Evolutionary conservation across 30 jellyfish, hydroid and myxozoan species (phyloP).

Genomic region (Rhopilema esculentum): DNA sequence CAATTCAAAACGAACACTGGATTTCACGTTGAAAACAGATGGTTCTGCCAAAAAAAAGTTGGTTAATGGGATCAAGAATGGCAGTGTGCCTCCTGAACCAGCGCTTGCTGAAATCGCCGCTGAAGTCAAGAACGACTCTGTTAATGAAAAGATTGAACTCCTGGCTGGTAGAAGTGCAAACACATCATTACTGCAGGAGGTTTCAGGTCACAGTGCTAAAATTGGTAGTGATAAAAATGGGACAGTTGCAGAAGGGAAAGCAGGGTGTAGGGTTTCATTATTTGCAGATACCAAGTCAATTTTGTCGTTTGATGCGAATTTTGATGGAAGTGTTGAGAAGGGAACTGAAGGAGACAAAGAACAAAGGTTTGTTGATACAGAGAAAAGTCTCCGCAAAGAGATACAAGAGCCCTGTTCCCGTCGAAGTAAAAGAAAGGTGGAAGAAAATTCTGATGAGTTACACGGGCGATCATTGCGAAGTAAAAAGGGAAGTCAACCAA

Average conservation of each 20-base stretch:
- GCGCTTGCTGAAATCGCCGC: not conserved
- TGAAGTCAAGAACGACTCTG: too few species aligned
- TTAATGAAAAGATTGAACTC: too few species aligned
- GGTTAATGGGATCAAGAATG: too few species aligned
- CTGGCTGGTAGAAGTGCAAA: too few species aligned
- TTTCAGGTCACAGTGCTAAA: too few species aligned
- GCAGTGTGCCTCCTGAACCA: not conserved
- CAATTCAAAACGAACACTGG: slow-evolving; percentile 30
- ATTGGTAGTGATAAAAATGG: too few species aligned
- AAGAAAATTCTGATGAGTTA: not conserved
- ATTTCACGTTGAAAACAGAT: slow-evolving; percentile 2
- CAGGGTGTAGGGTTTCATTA: not conserved
- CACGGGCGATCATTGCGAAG: slow-evolving; percentile 7
- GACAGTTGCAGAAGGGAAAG: not conserved
- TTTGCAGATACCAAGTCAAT: not conserved
- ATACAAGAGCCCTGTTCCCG: not conserved
- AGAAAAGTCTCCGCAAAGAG: not conserved
- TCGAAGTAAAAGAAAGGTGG: not conserved
- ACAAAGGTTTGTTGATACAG: not conserved
- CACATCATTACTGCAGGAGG: too few species aligned
- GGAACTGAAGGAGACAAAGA: not conserved
- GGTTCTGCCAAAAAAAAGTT: too few species aligned
- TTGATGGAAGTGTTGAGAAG: not conserved
- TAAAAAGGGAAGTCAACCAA: too few species aligned
- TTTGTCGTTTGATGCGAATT: not conserved